These are phyloP conservation scores for Holothuria scabra DNA, from an alignment of 53 echinoderm and acorn worm species.

Conservation along the genomic window DNA sequence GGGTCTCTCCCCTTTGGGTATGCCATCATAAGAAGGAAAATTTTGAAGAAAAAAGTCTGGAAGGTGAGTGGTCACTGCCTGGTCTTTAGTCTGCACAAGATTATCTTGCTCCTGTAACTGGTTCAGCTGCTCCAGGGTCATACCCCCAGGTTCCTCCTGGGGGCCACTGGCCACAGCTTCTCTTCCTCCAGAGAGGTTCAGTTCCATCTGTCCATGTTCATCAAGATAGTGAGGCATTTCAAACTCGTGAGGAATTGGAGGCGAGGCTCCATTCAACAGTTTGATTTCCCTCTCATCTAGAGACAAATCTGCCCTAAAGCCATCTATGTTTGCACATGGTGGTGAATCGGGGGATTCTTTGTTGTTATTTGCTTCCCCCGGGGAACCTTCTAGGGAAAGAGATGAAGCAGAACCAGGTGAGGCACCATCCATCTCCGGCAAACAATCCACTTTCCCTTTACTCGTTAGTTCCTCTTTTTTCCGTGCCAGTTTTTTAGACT, in stretches of 20 bases:
- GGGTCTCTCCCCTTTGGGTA: slow-evolving; percentile 21
- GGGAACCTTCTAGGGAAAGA: slow-evolving; percentile 30
- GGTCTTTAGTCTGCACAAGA: slow-evolving; percentile 35
- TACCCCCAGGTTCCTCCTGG: slow-evolving; percentile 10
- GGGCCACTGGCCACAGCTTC: slow-evolving; percentile 3
- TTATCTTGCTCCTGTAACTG: slow-evolving; percentile 14
- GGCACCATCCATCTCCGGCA: slow-evolving; percentile 4
- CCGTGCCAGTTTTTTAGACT: slow-evolving; percentile 53
- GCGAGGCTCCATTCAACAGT: slow-evolving; percentile 56
- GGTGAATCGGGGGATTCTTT: slow-evolving; percentile 63
- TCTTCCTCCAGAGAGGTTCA: slow-evolving; percentile 15
- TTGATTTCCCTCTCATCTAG: slow-evolving; percentile 84
- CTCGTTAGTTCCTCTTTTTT: slow-evolving; percentile 38
- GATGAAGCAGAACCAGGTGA: slow-evolving; percentile 6
- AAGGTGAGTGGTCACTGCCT: slow-evolving; percentile 63
- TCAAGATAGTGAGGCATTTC: slow-evolving; percentile 31
- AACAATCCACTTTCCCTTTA: slow-evolving; percentile 16
- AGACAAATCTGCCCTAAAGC: slow-evolving; percentile 72
- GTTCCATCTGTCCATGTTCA: slow-evolving; percentile 14
- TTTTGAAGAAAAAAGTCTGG: slow-evolving; percentile 76
- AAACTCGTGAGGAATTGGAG: slow-evolving; percentile 42
- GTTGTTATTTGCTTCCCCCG: slow-evolving; percentile 75
- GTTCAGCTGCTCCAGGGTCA: not conserved
- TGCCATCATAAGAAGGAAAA: not conserved
- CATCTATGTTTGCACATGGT: slow-evolving; percentile 63